Base-by-base conservation (phyloP, 2,888 invertebrate species). In the Drosophila quinaria region DNA sequence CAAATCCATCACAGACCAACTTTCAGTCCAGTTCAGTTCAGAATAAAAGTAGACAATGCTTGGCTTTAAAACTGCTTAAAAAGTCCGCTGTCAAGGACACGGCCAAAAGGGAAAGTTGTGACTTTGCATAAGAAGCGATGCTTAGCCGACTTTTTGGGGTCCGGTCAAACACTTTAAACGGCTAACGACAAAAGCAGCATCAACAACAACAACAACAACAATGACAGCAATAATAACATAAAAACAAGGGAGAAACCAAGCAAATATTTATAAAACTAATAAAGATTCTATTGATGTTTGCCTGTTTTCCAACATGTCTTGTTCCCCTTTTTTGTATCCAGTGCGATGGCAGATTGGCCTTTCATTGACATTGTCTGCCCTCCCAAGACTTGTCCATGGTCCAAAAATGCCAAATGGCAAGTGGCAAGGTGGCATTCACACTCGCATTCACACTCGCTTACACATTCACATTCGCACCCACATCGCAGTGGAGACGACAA, bases 221-320 rank as follows among this genome's bases (percentile, higher is more conserved):
- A 54, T 17, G 47, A 41, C 17, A 25, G 25, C 25, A 25, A 25
- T 25, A 25, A 31, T 13, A 50, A 11, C 22, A 17, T 17, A 42
- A 31, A 47, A 35, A 50, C 13, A 13, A 17, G 8, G 19, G 19
- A 31, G 8, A 66, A 56, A 35, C 50, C 46, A 47, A 49, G 41
- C 74, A 88, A 84, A 86, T 86, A 84, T 86, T 88, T 86, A 72
- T 68, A 74, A 80, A 80, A 63, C 80, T 81, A 88, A 86, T 88
- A 88, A 88, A 77, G 87, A 81, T 86, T 88, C 81, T 86, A 81
- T 80, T 80, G 86, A 70, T 81, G 71, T 75, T 83, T 74, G 70
- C 69, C 71, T 85, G 85, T 78, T 81, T 75, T 71, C 72, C 79
- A 79, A 52, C 74, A 59, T 52, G 55, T 39, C 29, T n/a, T 8